phyloP scores from a whole-genome alignment of 2,888 invertebrate genomes.

The Amiota mariae region DNA sequence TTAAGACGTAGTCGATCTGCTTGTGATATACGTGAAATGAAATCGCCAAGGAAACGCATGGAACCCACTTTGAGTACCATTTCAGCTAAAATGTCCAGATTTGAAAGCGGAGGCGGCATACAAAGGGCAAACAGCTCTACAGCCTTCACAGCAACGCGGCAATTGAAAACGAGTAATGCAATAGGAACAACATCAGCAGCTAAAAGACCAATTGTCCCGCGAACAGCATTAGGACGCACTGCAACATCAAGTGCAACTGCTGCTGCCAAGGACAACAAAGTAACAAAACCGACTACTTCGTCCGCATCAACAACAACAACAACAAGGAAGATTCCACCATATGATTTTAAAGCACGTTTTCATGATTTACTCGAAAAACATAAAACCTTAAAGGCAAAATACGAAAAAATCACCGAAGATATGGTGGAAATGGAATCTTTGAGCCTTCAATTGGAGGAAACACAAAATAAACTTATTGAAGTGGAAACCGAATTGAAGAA shows the following conservation, averaged over 20 bases:
- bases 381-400: constrained; percentile 75
- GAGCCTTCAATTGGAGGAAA: constrained; percentile 75
- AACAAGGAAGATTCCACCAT: constrained; percentile 77
- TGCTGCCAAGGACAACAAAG: constrained; percentile 35
- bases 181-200: neutral
- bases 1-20: constrained; percentile 68
- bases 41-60: constrained; percentile 57
- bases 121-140: too few species aligned
- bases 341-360: constrained; percentile 80
- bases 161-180: neutral
- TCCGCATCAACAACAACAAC: constrained; percentile 9
- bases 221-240: constrained; percentile 5
- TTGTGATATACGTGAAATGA: constrained; percentile 61
- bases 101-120: too few species aligned
- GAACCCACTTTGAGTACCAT: constrained; percentile 65
- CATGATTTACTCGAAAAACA: constrained; percentile 78
- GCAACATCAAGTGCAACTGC: neutral
- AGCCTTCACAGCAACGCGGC: neutral
- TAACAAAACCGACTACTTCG: constrained; percentile 2
- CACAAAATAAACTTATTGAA: constrained; percentile 66
- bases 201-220: neutral
- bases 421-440: constrained; percentile 75
- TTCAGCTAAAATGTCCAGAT: constrained; percentile 60
- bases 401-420: constrained; percentile 75
- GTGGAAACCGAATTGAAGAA: constrained; percentile 63